A percentile compares a stretch with the other conserved stretches of the same genome.
These are phyloP conservation scores for Helogale parvula DNA, from an alignment of 2,113 vertebrate species.

Conservation along the genomic window DNA sequence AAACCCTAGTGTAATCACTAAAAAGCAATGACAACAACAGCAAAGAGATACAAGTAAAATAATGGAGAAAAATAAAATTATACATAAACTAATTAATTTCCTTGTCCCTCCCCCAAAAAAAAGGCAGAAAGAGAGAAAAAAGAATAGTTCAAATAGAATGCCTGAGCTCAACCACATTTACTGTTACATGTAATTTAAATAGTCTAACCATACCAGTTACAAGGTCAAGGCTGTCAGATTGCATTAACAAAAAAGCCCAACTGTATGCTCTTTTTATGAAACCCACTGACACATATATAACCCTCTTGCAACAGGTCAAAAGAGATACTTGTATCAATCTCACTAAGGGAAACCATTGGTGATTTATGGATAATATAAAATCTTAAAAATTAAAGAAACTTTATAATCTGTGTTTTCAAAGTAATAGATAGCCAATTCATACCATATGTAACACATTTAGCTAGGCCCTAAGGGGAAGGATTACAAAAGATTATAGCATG, in stretches of 20 bases:
- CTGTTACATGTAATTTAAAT: neutral
- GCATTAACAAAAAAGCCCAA: neutral
- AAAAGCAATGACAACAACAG: neutral
- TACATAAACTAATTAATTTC: neutral
- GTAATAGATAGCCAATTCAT: neutral
- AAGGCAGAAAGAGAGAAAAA: neutral
- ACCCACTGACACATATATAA: neutral
- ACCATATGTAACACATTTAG: neutral
- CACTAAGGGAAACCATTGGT: neutral
- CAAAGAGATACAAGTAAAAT: neutral
- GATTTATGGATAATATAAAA: neutral
- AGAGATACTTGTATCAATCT: neutral
- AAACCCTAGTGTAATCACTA: neutral
- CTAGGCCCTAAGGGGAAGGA: neutral
- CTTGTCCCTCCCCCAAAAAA: neutral
- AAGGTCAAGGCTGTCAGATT: neutral
- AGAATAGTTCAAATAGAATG: neutral
- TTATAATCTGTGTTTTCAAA: neutral
- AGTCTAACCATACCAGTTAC: neutral
- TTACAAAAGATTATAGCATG: neutral
- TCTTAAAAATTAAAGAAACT: constrained; percentile 12
- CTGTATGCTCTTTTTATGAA: neutral
- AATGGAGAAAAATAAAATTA: neutral
- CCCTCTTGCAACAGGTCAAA: neutral
- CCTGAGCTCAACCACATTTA: neutral